Evolutionary conservation across 2,888 invertebrate genomes (phyloP).

Genomic region (Ectemnius cavifrons): DNA sequence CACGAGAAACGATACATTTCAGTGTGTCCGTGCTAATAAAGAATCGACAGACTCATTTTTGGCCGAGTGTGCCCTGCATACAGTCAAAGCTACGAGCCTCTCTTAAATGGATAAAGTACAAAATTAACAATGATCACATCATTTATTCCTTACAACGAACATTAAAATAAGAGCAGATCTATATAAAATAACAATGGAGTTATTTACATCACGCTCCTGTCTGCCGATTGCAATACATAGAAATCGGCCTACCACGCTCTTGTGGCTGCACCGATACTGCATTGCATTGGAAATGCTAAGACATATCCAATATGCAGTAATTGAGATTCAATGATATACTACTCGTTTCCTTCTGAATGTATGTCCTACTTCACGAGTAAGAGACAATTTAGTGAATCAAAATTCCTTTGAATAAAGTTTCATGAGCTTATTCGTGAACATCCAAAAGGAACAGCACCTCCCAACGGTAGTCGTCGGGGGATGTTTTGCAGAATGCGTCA

Average conservation of each 20-base stretch:
- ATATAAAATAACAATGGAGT: slow-evolving; percentile 7
- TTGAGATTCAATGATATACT: slow-evolving; percentile 25
- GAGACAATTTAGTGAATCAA: slow-evolving; percentile 15
- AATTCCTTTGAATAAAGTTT: not conserved
- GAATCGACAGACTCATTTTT: slow-evolving; percentile 12
- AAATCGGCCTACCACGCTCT: slow-evolving; percentile 1
- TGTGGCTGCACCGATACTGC: slow-evolving; percentile 9
- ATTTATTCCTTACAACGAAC: not conserved
- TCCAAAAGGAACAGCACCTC: slow-evolving; percentile 12
- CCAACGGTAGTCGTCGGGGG: slow-evolving; percentile 18
- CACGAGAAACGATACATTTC: slow-evolving; percentile 11
- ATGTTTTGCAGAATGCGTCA: slow-evolving; percentile 25
- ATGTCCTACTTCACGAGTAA: slow-evolving; percentile 5
- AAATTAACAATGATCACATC: not conserved
- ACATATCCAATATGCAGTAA: slow-evolving; percentile 2
- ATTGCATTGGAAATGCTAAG: not conserved
- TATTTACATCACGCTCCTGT: slow-evolving; percentile 17
- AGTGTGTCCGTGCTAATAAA: not conserved
- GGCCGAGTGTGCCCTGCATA: not conserved
- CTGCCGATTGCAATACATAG: slow-evolving; percentile 38
- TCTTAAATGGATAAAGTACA: not conserved
- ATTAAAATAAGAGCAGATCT: slow-evolving; percentile 10
- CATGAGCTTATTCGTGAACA: no score
- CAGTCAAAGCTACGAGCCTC: slow-evolving; percentile 1
- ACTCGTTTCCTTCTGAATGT: slow-evolving; percentile 8